These are phyloP conservation scores for Apostichopus japonicus DNA, from an alignment of 35 echinoderm and acorn worm genomes.

Conservation along the genomic window DNA sequence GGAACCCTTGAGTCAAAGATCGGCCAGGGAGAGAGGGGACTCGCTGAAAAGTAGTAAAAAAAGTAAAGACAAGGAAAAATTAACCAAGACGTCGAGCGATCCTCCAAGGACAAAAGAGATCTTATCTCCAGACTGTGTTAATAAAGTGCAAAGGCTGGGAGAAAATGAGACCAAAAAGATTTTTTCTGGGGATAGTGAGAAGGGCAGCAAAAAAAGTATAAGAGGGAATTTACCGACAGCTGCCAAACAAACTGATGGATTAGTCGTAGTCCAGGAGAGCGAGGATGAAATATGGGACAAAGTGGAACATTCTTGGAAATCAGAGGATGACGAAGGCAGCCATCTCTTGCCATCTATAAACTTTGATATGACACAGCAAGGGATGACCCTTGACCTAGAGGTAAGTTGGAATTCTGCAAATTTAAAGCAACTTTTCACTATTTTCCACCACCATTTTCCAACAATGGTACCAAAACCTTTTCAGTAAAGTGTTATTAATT, in stretches of 20 bases:
- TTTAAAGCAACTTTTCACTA: too few relatives aligned
- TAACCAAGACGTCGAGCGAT: not conserved
- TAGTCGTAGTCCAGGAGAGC: constrained; percentile 5
- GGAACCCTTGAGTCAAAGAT: not conserved
- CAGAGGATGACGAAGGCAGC: not conserved
- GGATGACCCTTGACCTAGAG: not conserved
- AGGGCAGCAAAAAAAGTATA: not conserved
- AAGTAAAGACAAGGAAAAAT: not conserved
- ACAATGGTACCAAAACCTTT: too few relatives aligned
- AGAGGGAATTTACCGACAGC: not conserved
- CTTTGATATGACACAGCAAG: not conserved
- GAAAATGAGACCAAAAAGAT: not conserved
- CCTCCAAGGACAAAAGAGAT: not conserved
- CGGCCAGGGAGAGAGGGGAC: not conserved
- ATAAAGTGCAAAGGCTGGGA: too few relatives aligned
- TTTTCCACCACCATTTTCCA: too few relatives aligned
- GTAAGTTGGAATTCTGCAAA: not conserved
- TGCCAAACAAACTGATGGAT: not conserved
- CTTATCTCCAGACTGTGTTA: not conserved
- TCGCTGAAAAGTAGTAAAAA: not conserved
- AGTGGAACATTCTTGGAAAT: constrained; percentile 39
- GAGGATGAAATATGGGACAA: constrained; percentile 46
- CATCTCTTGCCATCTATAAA: not conserved
- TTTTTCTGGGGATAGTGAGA: not conserved
- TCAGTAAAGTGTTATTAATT: too few relatives aligned